Percentiles rank a stretch among this genome's conserved stretches.
Conservation (phyloP, 2,797 vertebrate species). For the Fratercula arctica region DNA sequence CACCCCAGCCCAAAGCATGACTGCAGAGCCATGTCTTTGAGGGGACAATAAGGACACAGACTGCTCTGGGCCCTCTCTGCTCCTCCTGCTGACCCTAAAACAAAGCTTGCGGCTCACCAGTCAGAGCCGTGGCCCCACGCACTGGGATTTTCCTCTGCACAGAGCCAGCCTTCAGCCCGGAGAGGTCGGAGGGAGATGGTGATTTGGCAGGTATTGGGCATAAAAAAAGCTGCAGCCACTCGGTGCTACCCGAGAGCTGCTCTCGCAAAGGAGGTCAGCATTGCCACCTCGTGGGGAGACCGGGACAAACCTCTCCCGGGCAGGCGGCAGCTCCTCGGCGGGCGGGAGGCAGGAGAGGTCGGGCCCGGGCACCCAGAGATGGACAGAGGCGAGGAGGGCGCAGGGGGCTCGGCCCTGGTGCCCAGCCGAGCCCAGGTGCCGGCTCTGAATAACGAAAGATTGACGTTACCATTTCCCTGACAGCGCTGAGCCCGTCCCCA, state of each 20-base stretch:
- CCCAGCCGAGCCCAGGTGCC: not conserved
- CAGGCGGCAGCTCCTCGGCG: not conserved
- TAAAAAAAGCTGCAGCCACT: not conserved
- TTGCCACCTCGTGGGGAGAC: conserved; percentile 52
- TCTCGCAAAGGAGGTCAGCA: not conserved
- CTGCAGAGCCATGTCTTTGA: not conserved
- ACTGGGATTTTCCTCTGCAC: not conserved
- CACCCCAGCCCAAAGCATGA: not conserved
- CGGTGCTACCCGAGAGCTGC: not conserved
- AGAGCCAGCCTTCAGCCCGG: not conserved
- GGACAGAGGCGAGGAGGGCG: not conserved
- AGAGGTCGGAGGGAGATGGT: no score
- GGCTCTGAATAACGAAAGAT: not conserved
- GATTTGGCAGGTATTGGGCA: not conserved
- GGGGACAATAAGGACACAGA: not conserved
- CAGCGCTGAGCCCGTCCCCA: not conserved
- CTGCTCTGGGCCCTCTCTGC: not conserved
- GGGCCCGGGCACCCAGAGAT: not conserved
- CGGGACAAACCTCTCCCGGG: not conserved
- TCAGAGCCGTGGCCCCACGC: not conserved
- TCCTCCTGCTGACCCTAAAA: not conserved
- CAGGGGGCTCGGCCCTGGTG: not conserved
- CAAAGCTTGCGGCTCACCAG: not conserved
- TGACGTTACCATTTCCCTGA: fast-evolving
- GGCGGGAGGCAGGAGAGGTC: not conserved